Evolutionary conservation across 2,113 vertebrate genomes (phyloP).

Genomic region (Chrysemys picta): DNA sequence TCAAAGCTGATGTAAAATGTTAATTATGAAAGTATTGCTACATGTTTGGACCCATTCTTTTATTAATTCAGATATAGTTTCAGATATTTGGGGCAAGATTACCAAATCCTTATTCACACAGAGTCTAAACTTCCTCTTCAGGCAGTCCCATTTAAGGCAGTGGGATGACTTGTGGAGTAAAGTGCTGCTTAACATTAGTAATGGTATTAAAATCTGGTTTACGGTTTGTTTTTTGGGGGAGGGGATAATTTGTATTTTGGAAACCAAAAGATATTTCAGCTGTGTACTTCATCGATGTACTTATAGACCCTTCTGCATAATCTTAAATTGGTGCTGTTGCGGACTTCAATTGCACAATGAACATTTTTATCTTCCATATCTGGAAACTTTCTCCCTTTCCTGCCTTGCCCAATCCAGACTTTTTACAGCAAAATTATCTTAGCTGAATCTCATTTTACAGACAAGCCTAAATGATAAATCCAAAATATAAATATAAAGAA

Average conservation of each 20-base stretch:
- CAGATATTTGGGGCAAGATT: neutral
- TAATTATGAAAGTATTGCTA: neutral
- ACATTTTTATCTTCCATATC: conserved; percentile 28
- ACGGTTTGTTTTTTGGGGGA: neutral
- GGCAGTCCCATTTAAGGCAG: neutral
- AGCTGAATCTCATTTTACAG: conserved; percentile 32
- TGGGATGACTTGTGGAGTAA: neutral
- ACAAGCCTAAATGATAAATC: conserved; percentile 22
- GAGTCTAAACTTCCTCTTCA: neutral
- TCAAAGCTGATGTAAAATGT: neutral
- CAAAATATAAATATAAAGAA: conserved; percentile 17
- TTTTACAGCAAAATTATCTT: conserved; percentile 41
- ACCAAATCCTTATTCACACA: neutral
- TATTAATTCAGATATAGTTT: neutral
- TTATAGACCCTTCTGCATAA: conserved; percentile 21
- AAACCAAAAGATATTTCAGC: neutral
- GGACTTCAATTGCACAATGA: neutral
- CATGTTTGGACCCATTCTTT: neutral
- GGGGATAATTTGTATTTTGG: neutral
- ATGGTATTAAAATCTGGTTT: neutral
- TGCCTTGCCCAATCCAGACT: conserved; percentile 37
- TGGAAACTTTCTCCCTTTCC: conserved; percentile 39
- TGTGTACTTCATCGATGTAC: neutral
- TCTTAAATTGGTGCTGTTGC: conserved; percentile 19
- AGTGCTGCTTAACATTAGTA: neutral